A percentile compares a stretch with the other conserved stretches of the same genome.
These are phyloP conservation scores for Melikaiella ostensackeni DNA, from an alignment of 2,888 invertebrate genomes.

Conservation along the genomic window DNA sequence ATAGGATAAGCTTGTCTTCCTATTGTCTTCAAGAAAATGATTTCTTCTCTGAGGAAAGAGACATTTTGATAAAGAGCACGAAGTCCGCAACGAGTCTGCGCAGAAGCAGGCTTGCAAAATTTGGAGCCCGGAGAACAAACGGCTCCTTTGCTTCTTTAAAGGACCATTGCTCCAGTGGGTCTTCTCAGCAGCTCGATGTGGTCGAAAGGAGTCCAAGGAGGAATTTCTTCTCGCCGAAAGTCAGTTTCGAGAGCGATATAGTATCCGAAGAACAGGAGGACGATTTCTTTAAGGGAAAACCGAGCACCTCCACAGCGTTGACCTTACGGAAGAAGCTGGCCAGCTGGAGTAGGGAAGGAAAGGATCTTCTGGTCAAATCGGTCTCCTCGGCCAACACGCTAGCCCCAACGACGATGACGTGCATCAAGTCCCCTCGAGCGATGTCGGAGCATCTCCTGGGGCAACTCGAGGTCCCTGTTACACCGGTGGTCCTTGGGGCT, in stretches of 20 bases:
- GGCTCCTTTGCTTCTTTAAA: constrained; percentile 54
- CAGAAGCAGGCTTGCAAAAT: constrained; percentile 61
- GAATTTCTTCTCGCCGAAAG: constrained; percentile 33
- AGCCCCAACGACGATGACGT: constrained; percentile 71
- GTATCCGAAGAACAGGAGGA: constrained; percentile 49
- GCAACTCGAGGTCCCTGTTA: constrained; percentile 64
- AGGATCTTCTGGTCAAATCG: constrained; percentile 69
- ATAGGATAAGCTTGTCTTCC: constrained; percentile 61
- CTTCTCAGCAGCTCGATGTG: constrained; percentile 42
- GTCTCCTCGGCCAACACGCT: constrained; percentile 72
- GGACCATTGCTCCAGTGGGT: constrained; percentile 50
- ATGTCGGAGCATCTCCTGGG: constrained; percentile 75
- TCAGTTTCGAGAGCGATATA: constrained; percentile 47
- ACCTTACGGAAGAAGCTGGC: constrained; percentile 43
- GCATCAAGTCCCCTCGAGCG: constrained; percentile 73
- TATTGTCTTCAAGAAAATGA: constrained; percentile 68
- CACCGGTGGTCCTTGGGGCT: constrained; percentile 62
- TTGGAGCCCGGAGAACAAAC: constrained; percentile 60
- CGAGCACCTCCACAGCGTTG: constrained; percentile 49
- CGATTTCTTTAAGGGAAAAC: constrained; percentile 29
- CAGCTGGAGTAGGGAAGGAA: constrained; percentile 58
- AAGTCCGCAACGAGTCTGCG: constrained; percentile 62
- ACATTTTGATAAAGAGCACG: constrained; percentile 64
- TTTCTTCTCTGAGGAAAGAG: constrained; percentile 66
- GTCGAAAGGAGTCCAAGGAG: constrained; percentile 41